Evolutionary conservation across 2,888 invertebrate species (phyloP), one percentile per base, ranked within the genome.

Genomic region (Hydrotaea diabolus): DNA sequence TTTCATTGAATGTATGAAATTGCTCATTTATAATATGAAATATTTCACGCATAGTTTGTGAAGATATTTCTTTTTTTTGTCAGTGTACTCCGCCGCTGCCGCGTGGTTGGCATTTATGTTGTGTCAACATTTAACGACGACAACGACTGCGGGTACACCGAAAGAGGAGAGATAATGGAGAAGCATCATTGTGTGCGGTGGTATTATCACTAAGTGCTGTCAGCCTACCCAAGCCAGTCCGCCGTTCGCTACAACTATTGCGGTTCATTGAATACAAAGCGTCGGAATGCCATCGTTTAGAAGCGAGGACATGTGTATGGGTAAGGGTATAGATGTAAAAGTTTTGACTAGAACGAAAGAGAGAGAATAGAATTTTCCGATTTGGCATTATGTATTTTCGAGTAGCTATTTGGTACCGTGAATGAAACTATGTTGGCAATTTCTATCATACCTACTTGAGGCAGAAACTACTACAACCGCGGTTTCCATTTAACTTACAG

Each of bases 61-160:
- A n/a, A n/a, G n/a, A n/a, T n/a, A n/a, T n/a, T n/a, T n/a, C n/a
- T n/a, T n/a, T n/a, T n/a, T n/a, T n/a, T n/a, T n/a, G n/a, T n/a
- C n/a, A n/a, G n/a, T n/a, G n/a, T n/a, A n/a, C n/a, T n/a, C n/a
- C n/a, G n/a, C n/a, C 23, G 15, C 59, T 26, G 13, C 59, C 59
- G 26, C 15, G 31, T n/a, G n/a, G 62, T 31, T 62, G 62, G 4
- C n/a, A n/a, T 62, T 31, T 62, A 62, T 62, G 62, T 62, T 62
- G 62, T 62, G 62, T 62, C 62, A 62, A 62, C 62, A 62, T 36
- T 62, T 62, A n/a, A 31, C 36, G 62, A 15, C 15, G 62, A 26
- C 62, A 36, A 62, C 26, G 23, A 59, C 13, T 26, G 26, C 23
- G 23, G 59, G 2, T 59, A 59, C 26, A 13, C 23, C 15, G 15